Percentiles rank a stretch among this genome's conserved stretches.
Evolutionary conservation across 2,113 vertebrate species (phyloP).

Genomic region (Chionodraco myersi): DNA sequence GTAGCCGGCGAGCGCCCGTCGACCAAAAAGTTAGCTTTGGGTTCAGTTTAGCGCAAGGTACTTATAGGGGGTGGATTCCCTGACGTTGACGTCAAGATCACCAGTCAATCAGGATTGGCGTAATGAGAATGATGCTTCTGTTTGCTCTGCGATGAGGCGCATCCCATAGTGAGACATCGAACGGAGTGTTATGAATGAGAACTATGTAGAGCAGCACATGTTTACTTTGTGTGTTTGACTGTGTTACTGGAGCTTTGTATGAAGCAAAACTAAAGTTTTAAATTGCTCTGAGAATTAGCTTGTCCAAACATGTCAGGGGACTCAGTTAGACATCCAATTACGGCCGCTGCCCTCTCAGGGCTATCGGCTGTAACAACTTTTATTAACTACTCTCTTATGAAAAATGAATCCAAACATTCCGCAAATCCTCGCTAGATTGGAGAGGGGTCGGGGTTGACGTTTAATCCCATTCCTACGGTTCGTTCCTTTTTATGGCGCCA

Average conservation of each 20-base stretch:
- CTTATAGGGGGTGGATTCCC: too few relatives aligned
- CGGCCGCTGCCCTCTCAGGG: conserved; percentile 65
- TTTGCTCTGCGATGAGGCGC: too few relatives aligned
- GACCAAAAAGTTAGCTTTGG: too few relatives aligned
- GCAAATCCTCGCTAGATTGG: conserved; percentile 60
- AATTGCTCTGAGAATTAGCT: conserved; percentile 79
- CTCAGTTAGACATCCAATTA: conserved; percentile 84
- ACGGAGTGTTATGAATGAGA: too few relatives aligned
- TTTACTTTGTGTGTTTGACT: conserved; percentile 21
- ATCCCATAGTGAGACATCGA: too few relatives aligned
- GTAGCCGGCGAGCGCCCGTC: too few relatives aligned
- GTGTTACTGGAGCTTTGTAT: conserved; percentile 52
- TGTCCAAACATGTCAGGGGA: conserved; percentile 82
- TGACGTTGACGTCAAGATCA: too few relatives aligned
- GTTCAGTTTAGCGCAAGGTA: too few relatives aligned
- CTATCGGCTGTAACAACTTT: conserved; percentile 73
- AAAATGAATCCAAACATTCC: conserved; percentile 68
- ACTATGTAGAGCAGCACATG: conserved; percentile 9
- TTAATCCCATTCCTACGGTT: conserved; percentile 59
- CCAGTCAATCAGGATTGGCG: too few relatives aligned
- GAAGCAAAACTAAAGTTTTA: conserved; percentile 74
- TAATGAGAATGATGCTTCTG: too few relatives aligned
- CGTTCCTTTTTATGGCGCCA: conserved; percentile 40
- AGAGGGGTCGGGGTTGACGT: conserved; percentile 48
- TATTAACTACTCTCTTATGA: conserved; percentile 77